These are phyloP conservation scores for Prionace glauca DNA, from an alignment of 2,797 vertebrate genomes.

Conservation along the genomic window DNA sequence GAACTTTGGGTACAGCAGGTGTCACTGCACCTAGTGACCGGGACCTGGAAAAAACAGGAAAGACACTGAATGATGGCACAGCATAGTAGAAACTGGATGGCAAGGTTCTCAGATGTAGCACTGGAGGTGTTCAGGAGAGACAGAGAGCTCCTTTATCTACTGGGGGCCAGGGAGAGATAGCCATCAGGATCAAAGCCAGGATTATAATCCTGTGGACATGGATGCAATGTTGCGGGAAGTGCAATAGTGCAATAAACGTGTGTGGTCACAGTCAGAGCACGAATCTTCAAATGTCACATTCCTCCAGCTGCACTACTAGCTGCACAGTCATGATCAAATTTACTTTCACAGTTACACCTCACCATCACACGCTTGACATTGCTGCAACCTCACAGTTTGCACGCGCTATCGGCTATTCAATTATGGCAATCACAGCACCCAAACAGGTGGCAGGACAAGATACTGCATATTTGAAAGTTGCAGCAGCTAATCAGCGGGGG, in stretches of 20 bases:
- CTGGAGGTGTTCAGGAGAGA: background rate
- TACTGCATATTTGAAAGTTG: background rate
- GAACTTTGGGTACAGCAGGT: background rate
- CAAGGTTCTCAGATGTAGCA: background rate
- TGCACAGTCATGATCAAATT: background rate
- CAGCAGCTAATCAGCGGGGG: too few relatives aligned
- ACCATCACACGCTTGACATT: background rate
- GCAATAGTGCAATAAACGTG: background rate
- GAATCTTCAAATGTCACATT: background rate
- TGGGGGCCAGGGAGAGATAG: background rate
- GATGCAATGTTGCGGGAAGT: background rate
- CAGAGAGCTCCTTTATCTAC: background rate
- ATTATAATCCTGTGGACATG: too few relatives aligned
- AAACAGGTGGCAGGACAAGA: background rate
- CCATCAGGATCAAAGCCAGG: background rate
- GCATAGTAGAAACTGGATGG: background rate
- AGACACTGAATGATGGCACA: background rate
- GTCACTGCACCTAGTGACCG: background rate
- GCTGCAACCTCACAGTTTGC: background rate
- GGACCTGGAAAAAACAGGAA: background rate
- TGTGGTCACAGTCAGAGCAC: background rate
- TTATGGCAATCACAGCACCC: background rate
- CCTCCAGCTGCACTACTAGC: background rate
- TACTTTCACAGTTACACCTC: background rate
- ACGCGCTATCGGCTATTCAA: too few relatives aligned